Evolutionary conservation across 2,888 invertebrate genomes (phyloP).

Genomic region (Andrena bicolor): DNA sequence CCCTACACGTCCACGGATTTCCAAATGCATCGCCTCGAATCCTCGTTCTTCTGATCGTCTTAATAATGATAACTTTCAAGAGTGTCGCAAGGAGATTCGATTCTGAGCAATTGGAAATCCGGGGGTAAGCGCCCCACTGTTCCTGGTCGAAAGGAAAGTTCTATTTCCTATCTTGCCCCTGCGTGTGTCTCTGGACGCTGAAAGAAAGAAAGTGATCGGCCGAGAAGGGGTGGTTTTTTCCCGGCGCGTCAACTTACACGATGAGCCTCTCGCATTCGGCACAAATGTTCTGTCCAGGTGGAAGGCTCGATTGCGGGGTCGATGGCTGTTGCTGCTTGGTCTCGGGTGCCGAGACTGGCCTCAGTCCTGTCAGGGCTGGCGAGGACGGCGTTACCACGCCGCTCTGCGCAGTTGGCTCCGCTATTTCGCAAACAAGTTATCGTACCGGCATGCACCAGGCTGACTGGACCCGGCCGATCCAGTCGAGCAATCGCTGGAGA

Average conservation of each 20-base stretch:
- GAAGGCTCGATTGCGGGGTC: conserved; percentile 89
- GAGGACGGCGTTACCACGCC: conserved; percentile 85
- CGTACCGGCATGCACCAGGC: conserved; percentile 63
- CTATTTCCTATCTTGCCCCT: conserved; percentile 39
- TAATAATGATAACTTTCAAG: too few species aligned
- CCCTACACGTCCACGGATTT: not conserved
- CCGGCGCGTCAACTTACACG: conserved; percentile 92
- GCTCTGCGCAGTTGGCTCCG: conserved; percentile 83
- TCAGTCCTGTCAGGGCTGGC: conserved; percentile 86
- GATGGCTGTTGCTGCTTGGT: conserved; percentile 82
- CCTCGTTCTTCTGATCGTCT: not conserved
- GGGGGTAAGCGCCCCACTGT: not conserved
- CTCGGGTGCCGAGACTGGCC: conserved; percentile 92
- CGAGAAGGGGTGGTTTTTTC: conserved; percentile 10
- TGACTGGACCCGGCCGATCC: conserved; percentile 39
- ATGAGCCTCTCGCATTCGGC: conserved; percentile 98
- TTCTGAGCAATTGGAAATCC: not conserved
- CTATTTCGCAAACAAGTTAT: conserved; percentile 80
- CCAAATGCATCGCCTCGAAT: conserved; percentile 11
- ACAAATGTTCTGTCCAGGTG: conserved; percentile 97
- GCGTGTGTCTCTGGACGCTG: conserved; percentile 56
- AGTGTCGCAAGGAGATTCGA: not conserved
- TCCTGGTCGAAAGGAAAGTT: conserved; percentile 18
- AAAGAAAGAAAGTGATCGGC: conserved; percentile 51
- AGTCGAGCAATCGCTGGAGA: conserved; percentile 57